These are phyloP conservation scores for Drosophila fuyamai DNA, from an alignment of 1,140 invertebrate species.

Conservation along the genomic window DNA sequence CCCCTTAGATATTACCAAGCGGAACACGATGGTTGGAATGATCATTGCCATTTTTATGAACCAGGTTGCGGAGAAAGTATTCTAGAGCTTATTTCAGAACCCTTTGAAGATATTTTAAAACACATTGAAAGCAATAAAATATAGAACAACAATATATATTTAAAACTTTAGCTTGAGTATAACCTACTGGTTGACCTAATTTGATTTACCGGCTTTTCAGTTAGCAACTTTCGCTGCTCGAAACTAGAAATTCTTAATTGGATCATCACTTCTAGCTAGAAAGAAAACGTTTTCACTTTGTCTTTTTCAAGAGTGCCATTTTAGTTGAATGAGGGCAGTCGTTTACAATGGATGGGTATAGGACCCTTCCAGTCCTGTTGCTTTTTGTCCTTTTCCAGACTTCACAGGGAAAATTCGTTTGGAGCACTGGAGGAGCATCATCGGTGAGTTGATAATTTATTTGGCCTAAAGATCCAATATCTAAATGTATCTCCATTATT, in stretches of 20 bases:
- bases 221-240: slow-evolving; percentile 69
- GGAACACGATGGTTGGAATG: slow-evolving; percentile 84
- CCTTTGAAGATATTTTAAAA: slow-evolving; percentile 53
- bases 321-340: slow-evolving; percentile 21
- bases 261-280: slow-evolving; percentile 27
- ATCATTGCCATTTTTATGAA: slow-evolving; percentile 82
- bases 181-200: slow-evolving; percentile 29
- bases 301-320: too few relatives aligned
- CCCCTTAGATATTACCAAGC: slow-evolving; percentile 86
- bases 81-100: slow-evolving; percentile 69
- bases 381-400: background rate
- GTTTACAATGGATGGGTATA: slow-evolving; percentile 17
- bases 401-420: slow-evolving; percentile 36
- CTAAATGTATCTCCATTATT: background rate
- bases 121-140: slow-evolving; percentile 56
- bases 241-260: slow-evolving; percentile 51
- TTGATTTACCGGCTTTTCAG: slow-evolving; percentile 31
- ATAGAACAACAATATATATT: slow-evolving; percentile 30
- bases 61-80: slow-evolving; percentile 72
- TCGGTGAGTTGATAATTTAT: slow-evolving; percentile 29
- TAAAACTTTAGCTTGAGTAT: background rate
- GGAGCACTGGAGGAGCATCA: slow-evolving; percentile 53
- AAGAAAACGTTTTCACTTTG: slow-evolving; percentile 24
- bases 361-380: slow-evolving; percentile 8
- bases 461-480: too few relatives aligned